Evolutionary conservation across 2,113 vertebrate genomes (phyloP), one percentile per base, ranked within the genome.

Genomic region (Guaruba guarouba): DNA sequence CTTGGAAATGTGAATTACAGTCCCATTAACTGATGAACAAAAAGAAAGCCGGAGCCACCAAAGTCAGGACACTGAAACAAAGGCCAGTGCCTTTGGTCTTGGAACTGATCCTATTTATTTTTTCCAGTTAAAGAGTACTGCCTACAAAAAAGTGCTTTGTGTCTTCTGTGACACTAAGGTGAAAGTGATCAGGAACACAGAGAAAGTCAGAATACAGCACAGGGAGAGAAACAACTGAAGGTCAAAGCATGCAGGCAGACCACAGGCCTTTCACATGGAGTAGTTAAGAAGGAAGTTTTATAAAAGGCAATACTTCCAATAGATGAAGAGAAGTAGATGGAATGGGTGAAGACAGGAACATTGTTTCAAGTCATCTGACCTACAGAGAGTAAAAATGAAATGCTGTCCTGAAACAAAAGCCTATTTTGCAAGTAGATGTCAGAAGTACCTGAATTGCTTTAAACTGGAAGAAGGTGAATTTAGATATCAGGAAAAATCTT

Each of bases 361-460:
- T 17, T 46, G 46, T 10, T 81, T 80, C 75, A 71, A 85, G 35
- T 33, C 28, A 68, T 41, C 48, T 76, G 48, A 92, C 22, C 41
- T n/a, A n/a, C 0, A 49, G n/a, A 24, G 22, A 70, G 69, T 23
- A 75, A 82, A 75, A 73, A 7, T 0, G 0, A 52, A 86, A 20
- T 25, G 4, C 31, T 48, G 37, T 37, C 35, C 43, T 85, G 43
- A 84, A 93, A 70, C 1, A 2, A 89, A 61, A 74, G 31, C 22
- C 27, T 66, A 2, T 74, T 88, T 82, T 70, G 37, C 25, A 69
- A 71, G 31, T 5, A 54, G 4, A 73, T 54, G 5, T 31, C 3
- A 41, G 17, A 70, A 82, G 22, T 27, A 71, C 33, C 46, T 33
- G 25, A 75, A 75, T 11, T 52, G 37, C 7, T 91, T 35, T 35